Evolutionary conservation across 2,113 vertebrate genomes (phyloP).

Genomic region (Mungos mungo): DNA sequence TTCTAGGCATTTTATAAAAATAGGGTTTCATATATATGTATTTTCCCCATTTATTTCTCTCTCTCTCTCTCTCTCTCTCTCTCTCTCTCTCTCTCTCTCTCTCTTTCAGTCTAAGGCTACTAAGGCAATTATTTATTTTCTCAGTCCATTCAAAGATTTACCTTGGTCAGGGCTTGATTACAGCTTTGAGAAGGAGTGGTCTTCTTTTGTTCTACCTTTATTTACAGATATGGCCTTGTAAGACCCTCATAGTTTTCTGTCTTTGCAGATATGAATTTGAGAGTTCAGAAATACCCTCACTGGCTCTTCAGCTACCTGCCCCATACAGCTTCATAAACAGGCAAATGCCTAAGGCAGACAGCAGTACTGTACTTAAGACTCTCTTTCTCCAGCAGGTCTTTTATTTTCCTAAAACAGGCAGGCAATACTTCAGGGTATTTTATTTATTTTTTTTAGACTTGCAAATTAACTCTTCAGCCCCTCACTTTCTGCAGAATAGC

Average conservation of each 20-base stretch:
- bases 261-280: neutral
- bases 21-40: neutral
- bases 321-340: neutral
- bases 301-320: neutral
- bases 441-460: neutral
- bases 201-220: neutral
- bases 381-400: neutral
- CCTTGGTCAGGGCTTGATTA: neutral
- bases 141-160: neutral
- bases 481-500: neutral
- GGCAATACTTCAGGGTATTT: neutral
- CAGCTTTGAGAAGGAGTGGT: neutral
- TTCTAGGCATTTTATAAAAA: neutral
- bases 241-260: neutral
- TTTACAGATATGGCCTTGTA: neutral
- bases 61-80: too few relatives aligned
- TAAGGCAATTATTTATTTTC: neutral
- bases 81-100: neutral
- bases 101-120: neutral
- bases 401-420: neutral
- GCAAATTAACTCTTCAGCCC: neutral
- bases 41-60: neutral
- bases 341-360: neutral
- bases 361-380: neutral
- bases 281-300: neutral